Percentiles rank a stretch among this genome's conserved stretches.
Conservation (phyloP, 2,113 vertebrate species). For the Muntiacus reevesi region DNA sequence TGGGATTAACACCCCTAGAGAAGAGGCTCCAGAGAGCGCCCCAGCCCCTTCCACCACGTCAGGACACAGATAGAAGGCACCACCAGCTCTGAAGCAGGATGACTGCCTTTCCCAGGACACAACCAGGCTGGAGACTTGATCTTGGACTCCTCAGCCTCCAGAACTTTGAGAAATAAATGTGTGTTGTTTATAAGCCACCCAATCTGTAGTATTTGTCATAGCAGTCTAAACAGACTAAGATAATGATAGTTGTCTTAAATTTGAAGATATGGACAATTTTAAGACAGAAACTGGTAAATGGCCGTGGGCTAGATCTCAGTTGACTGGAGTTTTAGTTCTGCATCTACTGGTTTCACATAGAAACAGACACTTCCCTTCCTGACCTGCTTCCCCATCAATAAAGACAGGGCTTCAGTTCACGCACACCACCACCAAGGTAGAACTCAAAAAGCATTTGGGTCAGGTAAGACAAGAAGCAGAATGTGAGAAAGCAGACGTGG, state of each 20-base stretch:
- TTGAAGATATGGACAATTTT: not conserved
- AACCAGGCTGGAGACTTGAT: not conserved
- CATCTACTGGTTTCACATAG: not conserved
- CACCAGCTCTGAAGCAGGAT: not conserved
- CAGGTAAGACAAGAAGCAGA: not conserved
- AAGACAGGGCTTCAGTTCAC: not conserved
- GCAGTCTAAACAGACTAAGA: not conserved
- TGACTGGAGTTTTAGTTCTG: not conserved
- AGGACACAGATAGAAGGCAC: not conserved
- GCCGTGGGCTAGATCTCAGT: not conserved
- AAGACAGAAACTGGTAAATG: not conserved
- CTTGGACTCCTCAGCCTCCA: not conserved
- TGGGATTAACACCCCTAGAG: not conserved
- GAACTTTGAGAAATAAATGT: not conserved
- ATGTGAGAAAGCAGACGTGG: not conserved
- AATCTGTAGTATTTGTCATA: not conserved
- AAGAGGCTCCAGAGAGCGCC: not conserved
- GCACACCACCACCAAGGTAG: not conserved
- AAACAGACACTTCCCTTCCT: not conserved
- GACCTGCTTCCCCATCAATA: not conserved
- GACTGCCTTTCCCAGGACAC: not conserved
- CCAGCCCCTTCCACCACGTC: not conserved
- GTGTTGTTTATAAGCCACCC: not conserved
- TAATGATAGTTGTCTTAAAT: not conserved
- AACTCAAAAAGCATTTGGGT: not conserved